These are phyloP conservation scores for Cichladusa arquata DNA, from an alignment of 2,113 vertebrate species.

Conservation along the genomic window DNA sequence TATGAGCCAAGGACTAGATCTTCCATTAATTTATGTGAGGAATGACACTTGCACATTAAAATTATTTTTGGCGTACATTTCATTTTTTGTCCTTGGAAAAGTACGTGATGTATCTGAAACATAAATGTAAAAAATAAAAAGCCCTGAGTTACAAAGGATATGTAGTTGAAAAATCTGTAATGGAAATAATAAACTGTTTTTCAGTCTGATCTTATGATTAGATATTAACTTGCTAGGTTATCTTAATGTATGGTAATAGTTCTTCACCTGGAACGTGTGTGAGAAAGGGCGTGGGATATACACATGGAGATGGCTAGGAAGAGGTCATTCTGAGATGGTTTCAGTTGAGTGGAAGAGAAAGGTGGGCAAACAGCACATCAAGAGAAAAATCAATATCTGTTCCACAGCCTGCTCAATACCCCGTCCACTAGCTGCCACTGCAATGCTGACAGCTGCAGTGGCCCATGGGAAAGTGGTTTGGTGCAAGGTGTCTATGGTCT, in stretches of 20 bases:
- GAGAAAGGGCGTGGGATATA: neutral
- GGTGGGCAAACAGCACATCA: neutral
- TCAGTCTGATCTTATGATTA: neutral
- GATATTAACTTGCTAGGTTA: neutral
- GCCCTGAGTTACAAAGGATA: neutral
- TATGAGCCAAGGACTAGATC: neutral
- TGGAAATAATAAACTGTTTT: neutral
- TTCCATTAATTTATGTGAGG: neutral
- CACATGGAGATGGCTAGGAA: neutral
- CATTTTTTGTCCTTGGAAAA: neutral
- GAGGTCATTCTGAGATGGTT: neutral
- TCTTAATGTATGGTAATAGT: neutral
- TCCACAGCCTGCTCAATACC: neutral
- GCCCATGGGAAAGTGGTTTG: neutral
- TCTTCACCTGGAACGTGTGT: neutral
- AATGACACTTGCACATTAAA: neutral
- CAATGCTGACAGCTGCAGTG: neutral
- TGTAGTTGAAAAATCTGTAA: neutral
- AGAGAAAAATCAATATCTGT: neutral
- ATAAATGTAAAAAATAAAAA: neutral
- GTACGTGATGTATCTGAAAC: neutral
- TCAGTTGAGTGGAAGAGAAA: neutral
- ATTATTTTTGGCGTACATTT: neutral
- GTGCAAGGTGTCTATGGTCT: neutral
- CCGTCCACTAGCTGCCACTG: neutral